These are phyloP conservation scores for Julus scandinavius DNA, from an alignment of 2,888 invertebrate genomes.

Conservation along the genomic window DNA sequence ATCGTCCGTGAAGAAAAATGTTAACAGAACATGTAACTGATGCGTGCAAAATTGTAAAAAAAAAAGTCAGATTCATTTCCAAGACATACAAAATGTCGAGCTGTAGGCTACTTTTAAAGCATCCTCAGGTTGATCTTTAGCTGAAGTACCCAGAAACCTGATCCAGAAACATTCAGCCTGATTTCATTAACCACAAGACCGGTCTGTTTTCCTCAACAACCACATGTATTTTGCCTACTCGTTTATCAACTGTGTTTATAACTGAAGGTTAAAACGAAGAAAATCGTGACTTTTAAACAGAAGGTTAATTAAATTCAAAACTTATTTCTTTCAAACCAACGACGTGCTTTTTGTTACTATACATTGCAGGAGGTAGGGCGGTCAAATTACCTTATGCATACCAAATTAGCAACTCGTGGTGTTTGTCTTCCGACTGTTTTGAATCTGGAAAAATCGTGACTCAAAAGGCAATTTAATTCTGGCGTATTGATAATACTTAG, in stretches of 20 bases:
- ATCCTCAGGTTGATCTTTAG: too few species aligned
- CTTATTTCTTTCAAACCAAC: neutral
- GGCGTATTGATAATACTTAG: neutral
- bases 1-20: too few species aligned
- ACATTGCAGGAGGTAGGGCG: neutral
- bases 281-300: conserved; percentile 4
- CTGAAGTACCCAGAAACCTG: neutral
- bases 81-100: too few species aligned
- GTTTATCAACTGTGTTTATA: neutral
- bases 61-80: too few species aligned
- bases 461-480: neutral
- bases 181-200: neutral
- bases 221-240: neutral
- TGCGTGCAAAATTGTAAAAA: too few species aligned
- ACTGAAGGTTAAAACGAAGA: neutral
- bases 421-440: neutral
- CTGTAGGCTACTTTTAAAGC: too few species aligned
- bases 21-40: too few species aligned
- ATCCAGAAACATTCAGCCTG: neutral
- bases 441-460: neutral
- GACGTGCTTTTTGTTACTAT: neutral
- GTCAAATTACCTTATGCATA: neutral
- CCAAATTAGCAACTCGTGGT: neutral
- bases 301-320: neutral
- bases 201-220: neutral